Evolutionary conservation across 2,888 invertebrate species (phyloP), one percentile per base, ranked within the genome.

Genomic region (Euclidia mi): DNA sequence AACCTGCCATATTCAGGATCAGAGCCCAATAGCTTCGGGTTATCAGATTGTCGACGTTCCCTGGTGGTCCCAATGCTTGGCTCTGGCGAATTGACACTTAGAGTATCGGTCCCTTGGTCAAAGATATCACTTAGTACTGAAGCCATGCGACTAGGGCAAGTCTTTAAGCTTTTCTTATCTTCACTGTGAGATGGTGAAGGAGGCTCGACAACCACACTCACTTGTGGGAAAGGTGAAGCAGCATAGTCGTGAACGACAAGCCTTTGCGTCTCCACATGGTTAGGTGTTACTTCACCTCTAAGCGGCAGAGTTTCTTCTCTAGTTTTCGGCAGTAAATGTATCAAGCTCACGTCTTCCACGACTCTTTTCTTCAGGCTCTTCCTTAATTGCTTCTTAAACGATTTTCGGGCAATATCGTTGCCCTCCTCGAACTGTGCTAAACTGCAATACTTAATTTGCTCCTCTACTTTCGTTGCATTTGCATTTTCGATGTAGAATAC

Each of bases 351-450:
- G 15, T 92, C 90, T 15, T 94, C 92, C 0, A 66, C 64, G 0
- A 80, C 75, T 12, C 88, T 84, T 45, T 95, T 95, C 65, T 94
- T 94, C 2, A 92, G 74, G 65, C 94, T 95, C 52, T 90, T 94
- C 35, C 84, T 85, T 3, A 92, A 56, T 10, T 91, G 90, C 59
- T 94, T 94, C 76, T 96, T 97, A 82, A 97, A 97, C 1, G 97
- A 97, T 82, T 96, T 95, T 41, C 97, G 95, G 0, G 97, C 97
- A 59, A 98, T 98, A 83, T 98, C 98, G 85, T 96, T 97, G 14
- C 97, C 97, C 89, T 97, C 97, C 57, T 97, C 97, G 78, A 97
- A 97, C 71, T 97, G 96, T 0, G 98, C 98, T 76, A 98, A 90
- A 78, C 97, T 97, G 84, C 97, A 97, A 79, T 96, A 97, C 66